phyloP scores from a whole-genome alignment of 2,797 vertebrate genomes.

The Ispidina lecontei region DNA sequence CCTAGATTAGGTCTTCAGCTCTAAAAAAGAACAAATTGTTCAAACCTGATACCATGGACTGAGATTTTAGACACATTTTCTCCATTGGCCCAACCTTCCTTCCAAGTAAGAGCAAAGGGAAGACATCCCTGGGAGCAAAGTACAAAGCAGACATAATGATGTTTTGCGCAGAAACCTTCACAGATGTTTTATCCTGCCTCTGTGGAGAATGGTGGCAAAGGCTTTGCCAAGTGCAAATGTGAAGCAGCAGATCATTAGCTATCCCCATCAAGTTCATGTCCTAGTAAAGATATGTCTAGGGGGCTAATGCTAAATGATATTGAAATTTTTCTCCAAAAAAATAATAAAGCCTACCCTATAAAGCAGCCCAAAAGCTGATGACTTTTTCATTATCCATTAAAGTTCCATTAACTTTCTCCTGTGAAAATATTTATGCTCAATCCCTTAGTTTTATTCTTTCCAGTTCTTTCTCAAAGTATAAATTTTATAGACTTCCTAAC shows the following conservation, averaged over 20 bases:
- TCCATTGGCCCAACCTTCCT: not conserved
- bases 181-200: not conserved
- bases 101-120: not conserved
- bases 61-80: not conserved
- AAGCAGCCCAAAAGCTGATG: not conserved
- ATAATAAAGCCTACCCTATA: not conserved
- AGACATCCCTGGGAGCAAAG: not conserved
- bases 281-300: not conserved
- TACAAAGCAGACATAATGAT: not conserved
- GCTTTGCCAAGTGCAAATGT: not conserved
- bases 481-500: not conserved
- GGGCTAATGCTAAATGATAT: not conserved
- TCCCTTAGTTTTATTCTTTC: not conserved
- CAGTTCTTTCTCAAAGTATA: not conserved
- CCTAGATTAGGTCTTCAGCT: not conserved
- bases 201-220: rapidly evolving
- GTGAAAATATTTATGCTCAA: not conserved
- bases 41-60: not conserved
- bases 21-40: not conserved
- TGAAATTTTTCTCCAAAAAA: not conserved
- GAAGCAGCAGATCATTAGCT: not conserved
- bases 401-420: not conserved
- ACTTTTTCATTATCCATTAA: not conserved
- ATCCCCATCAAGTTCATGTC: not conserved
- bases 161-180: not conserved